phyloP scores from a whole-genome alignment of 2,888 invertebrate species.

The Pyrochroa serraticornis region DNA sequence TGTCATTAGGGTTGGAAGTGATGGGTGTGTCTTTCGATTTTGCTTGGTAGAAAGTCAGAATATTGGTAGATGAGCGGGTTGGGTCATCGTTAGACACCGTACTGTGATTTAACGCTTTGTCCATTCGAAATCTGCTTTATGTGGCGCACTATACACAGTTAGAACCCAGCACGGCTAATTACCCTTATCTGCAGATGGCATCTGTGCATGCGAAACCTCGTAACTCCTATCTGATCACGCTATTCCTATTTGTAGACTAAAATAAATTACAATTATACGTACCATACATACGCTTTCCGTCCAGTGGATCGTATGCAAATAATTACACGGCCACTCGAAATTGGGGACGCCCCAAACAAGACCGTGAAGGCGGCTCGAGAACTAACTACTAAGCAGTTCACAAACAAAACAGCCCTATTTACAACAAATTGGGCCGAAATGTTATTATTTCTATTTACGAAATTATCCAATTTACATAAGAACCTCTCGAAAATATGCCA shows the following conservation, averaged over 20 bases:
- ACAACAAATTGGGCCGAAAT: no score
- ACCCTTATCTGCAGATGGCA: slow-evolving; percentile 46
- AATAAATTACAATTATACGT: slow-evolving; percentile 45
- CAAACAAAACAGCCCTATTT: no score
- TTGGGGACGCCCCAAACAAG: slow-evolving; percentile 11
- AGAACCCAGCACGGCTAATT: slow-evolving; percentile 44
- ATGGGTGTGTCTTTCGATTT: background rate
- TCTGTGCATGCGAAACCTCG: slow-evolving; percentile 46
- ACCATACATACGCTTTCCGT: slow-evolving; percentile 31
- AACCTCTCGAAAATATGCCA: no score
- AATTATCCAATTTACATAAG: no score
- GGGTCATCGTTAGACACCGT: slow-evolving; percentile 25
- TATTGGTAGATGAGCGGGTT: slow-evolving; percentile 17
- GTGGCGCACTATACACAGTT: slow-evolving; percentile 37
- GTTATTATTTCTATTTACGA: no score
- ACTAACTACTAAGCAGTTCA: no score
- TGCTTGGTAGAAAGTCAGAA: background rate
- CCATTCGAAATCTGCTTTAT: slow-evolving; percentile 31
- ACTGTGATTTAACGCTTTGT: slow-evolving; percentile 30
- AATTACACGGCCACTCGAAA: slow-evolving; percentile 22
- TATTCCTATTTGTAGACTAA: slow-evolving; percentile 45
- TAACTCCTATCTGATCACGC: slow-evolving; percentile 47
- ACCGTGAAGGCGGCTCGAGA: no score
- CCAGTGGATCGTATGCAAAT: slow-evolving; percentile 22
- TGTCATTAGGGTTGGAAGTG: slow-evolving; percentile 11